Conservation (phyloP, 2,113 vertebrate genomes). For the Piaya cayana region DNA sequence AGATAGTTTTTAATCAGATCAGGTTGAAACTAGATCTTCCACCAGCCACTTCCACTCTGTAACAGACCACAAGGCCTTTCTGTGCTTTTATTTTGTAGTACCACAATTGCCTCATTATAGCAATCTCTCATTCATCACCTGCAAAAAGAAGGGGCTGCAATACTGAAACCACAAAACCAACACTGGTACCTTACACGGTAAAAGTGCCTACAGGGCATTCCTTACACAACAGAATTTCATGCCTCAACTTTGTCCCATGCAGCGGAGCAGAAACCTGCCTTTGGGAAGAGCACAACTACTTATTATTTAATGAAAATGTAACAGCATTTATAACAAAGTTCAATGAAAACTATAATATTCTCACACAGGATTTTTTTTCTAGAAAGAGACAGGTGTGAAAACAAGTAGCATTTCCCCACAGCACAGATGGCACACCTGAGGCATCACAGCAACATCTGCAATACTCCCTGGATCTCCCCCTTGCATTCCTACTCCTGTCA, state of each 20-base stretch:
- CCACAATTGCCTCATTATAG: neutral
- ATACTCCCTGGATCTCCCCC: neutral
- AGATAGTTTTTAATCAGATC: neutral
- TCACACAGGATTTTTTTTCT: neutral
- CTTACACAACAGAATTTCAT: neutral
- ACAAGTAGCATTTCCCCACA: neutral
- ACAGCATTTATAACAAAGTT: neutral
- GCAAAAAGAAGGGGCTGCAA: neutral
- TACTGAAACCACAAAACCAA: neutral
- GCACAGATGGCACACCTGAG: accelerated
- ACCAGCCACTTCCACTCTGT: neutral
- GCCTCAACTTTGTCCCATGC: neutral
- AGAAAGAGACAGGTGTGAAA: neutral
- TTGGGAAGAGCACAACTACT: neutral
- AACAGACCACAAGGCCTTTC: neutral
- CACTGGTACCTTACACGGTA: neutral
- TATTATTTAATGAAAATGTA: neutral
- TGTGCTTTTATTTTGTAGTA: neutral
- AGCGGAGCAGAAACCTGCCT: neutral
- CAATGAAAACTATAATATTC: neutral
- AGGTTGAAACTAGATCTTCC: neutral
- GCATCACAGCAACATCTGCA: neutral
- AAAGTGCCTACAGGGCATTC: neutral
- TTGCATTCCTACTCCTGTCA: neutral
- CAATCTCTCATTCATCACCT: neutral